Evolutionary conservation across 2,113 vertebrate species (phyloP), one percentile per base, ranked within the genome.

Genomic region (Oplegnathus fasciatus): DNA sequence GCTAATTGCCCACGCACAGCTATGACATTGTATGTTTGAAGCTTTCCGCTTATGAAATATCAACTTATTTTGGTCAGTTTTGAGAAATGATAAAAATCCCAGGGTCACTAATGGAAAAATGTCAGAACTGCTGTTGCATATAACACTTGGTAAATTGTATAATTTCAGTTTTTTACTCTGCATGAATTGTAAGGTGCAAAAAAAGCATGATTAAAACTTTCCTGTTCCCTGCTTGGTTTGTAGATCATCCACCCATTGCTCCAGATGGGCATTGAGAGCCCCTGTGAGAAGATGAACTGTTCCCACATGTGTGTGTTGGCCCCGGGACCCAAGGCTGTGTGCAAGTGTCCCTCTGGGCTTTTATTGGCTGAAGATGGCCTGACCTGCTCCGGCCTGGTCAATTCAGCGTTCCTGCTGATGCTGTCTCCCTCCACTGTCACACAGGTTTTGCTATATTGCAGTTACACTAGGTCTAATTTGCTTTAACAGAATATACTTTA

Each of bases 251-350:
- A 96, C 61, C 84, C 89, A 9, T 61, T 90, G 48, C 94, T 98
- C 15, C 97, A 96, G 80, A 96, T 91, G 0, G 15, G 13, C 0
- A 75, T 62, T 0, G 69, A 87, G 0, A 96, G 89, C 66, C 97
- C 97, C 0, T 99, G 98, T 20, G 72, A 58, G 15, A 83, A 74
- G 0, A 87, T 82, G 0, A 77, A 70, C 30, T 99, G 98, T 82
- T 98, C 97, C n/a, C 96, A 98, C 81, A 67, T 98, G 66, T 99
- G 98, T 66, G 95, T 98, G 46, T 91, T 98, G 89, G 96, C 96
- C 0, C 76, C 94, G 2, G 88, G 88, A n/a, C 92, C 92, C 1
- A 65, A 80, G 0, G 96, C 95, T 15, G 95, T 95, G 57, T 99
- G 98, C 86, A 95, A 84, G 40, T 99, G 98, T 90, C 97, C 97